Evolutionary conservation across 1,140 invertebrate species (phyloP).

Genomic region (Periplaneta americana): DNA sequence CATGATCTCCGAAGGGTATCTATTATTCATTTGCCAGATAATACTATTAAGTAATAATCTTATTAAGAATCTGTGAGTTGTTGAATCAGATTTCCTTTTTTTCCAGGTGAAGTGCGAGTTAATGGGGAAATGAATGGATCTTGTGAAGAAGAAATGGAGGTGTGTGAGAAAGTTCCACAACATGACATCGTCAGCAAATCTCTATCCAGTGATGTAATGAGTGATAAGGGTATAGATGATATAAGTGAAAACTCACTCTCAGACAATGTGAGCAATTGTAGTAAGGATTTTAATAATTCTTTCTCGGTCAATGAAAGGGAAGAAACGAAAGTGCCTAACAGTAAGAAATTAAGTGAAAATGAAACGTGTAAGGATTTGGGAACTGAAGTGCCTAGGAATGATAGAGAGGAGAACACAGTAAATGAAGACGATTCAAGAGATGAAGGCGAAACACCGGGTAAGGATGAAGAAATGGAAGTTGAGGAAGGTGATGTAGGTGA

Average conservation of each 20-base stretch:
- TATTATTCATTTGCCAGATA: no score
- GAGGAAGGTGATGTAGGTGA: conserved; percentile 22
- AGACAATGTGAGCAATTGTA: not conserved
- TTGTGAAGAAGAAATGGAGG: not conserved
- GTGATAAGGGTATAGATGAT: conserved; percentile 9
- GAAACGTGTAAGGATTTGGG: conserved; percentile 19
- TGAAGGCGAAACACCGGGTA: not conserved
- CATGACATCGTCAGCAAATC: not conserved
- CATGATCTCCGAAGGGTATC: no score
- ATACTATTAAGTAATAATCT: no score
- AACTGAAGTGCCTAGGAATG: conserved; percentile 32
- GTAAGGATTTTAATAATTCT: not conserved
- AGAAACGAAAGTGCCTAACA: conserved; percentile 14
- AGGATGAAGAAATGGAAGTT: conserved; percentile 15
- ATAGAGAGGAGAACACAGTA: conserved; percentile 22
- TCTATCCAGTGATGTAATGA: conserved; percentile 9
- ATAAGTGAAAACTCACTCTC: not conserved
- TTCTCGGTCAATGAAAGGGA: not conserved
- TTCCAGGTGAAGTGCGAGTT: conserved; percentile 31
- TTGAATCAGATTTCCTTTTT: conserved; percentile 20
- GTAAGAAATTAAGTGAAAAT: not conserved
- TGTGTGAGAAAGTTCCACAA: not conserved
- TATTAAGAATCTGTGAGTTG: no score
- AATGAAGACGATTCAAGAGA: conserved; percentile 22
- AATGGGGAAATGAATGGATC: conserved; percentile 40